Evolutionary conservation across 2,797 vertebrate species (phyloP), one percentile per base, ranked within the genome.

Genomic region (Spheniscus humboldti): DNA sequence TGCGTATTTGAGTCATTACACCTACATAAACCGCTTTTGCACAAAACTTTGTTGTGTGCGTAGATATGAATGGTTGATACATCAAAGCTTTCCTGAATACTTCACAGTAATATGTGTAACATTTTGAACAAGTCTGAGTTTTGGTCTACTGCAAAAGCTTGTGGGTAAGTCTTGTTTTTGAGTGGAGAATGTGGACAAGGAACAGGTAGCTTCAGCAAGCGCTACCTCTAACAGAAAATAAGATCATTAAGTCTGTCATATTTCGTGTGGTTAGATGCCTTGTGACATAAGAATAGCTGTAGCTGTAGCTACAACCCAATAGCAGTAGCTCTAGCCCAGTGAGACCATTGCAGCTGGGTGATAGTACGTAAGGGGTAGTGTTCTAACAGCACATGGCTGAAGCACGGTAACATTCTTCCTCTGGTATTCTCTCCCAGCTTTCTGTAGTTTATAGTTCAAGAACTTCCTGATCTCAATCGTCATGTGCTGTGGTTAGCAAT

Each of bases 301-400:
- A 86, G 16, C 53, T 39, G 25, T 22, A 86, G 16, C 53, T 39
- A 4, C 64, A 78, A 16, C 43, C 56, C 23, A 22, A 27, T 9
- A 64, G 43, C 18, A 47, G 14, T 3, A 62, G 17, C 41, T 68
- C 25, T 53, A 37, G 12, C 11, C 43, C 56, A 41, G 13, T 30
- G 20, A 31, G 43, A 45, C 13, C 13, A 18, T 7, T 60, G 9
- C 23, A 57, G 14, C 23, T 16, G 13, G 13, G 28, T 56, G 27
- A 48, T 10, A 20, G 10, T 41, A 24, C 3, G 3, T 31, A 39
- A 67, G 6, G 14, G 17, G 9, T 33, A 83, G 19, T 39, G 13
- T 37, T 63, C 28, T 9, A 56, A 24, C 16, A 83, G n/a, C 0
- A 0, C 27, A 7, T 18, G 23, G 18, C 23, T 59, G 43, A 73